Conservation (phyloP, 2,888 invertebrate genomes). For the Acronicta alni region DNA sequence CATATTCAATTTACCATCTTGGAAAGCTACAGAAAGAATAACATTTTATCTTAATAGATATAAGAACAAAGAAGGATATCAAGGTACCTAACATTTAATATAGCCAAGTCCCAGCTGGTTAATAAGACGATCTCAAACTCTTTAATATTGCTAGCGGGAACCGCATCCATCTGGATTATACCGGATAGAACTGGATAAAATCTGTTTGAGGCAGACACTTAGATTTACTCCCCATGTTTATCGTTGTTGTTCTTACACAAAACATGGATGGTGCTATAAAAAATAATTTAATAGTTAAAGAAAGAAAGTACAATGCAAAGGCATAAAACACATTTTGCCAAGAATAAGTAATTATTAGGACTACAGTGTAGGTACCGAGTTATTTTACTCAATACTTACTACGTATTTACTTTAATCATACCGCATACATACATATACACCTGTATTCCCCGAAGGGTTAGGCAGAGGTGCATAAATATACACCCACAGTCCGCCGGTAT, state of each 20-base stretch:
- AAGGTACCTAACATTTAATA: slow-evolving; percentile 36
- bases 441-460: no score
- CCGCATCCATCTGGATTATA: slow-evolving; percentile 48
- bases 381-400: no score
- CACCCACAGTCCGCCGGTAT: no score
- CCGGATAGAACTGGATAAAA: slow-evolving; percentile 44
- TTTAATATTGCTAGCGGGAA: slow-evolving; percentile 49
- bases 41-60: slow-evolving; percentile 18
- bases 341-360: no score
- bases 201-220: slow-evolving; percentile 27
- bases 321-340: no score
- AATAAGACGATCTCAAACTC: slow-evolving; percentile 35
- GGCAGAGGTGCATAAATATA: no score
- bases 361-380: no score
- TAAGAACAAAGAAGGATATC: slow-evolving; percentile 18
- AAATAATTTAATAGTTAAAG: not conserved
- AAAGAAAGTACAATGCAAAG: no score
- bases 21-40: slow-evolving; percentile 9
- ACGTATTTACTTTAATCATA: no score
- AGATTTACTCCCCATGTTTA: slow-evolving; percentile 25
- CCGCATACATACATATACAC: no score
- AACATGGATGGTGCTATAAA: not conserved
- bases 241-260: slow-evolving; percentile 14
- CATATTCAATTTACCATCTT: slow-evolving; percentile 6
- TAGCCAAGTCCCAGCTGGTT: slow-evolving; percentile 38